Evolutionary conservation across 64 coral and sea anemone genomes (phyloP), one percentile per base, ranked within the genome.

Genomic region (Catalaphyllia jardinei): DNA sequence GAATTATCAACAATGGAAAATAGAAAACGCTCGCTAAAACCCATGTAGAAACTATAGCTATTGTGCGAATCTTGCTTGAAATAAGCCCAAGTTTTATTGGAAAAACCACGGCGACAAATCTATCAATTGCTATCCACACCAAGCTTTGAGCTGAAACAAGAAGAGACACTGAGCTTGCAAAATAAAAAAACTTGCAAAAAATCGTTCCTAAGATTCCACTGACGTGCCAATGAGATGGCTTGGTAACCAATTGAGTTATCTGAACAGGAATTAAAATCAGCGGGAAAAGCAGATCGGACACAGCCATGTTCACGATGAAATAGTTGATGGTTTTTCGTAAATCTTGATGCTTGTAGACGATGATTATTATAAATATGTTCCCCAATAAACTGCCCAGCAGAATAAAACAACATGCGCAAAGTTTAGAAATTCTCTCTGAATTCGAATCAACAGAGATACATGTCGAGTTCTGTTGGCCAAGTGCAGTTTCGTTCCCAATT

Each of bases 281-380:
- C 5, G 78, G 13, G 31, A 61, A 80, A 29, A 80, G 14, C 15
- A 80, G 15, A 60, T 80, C 78, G 5, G 78, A 80, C 4, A 61
- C 25, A 12, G 78, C 78, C 78, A 80, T 80, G 29, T 62, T 80
- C 8, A 62, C 54, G 74, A 77, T 77, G 38, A 77, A 77, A 24
- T 49, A 77, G 35, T 77, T 77, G 4, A 77, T 38, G 0, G 74
- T 77, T 22, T 49, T 77, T 20, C 20, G 15, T 24, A 77, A 49
- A 1, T 77, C 74, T n/a, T 18, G 31, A 16, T 18, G 16, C 11
- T 77, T 77, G 74, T 24, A 77, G 22, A 77, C 74, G 17, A 77
- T 24, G 17, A 77, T 38, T 18, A 77, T 42, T 42, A 77, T 24
- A 6, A 77, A 77, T 8, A 18, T 24, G 22, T 77, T 77, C 19